Conservation (phyloP, 2,797 vertebrate genomes). For the Urosaurus nigricauda region DNA sequence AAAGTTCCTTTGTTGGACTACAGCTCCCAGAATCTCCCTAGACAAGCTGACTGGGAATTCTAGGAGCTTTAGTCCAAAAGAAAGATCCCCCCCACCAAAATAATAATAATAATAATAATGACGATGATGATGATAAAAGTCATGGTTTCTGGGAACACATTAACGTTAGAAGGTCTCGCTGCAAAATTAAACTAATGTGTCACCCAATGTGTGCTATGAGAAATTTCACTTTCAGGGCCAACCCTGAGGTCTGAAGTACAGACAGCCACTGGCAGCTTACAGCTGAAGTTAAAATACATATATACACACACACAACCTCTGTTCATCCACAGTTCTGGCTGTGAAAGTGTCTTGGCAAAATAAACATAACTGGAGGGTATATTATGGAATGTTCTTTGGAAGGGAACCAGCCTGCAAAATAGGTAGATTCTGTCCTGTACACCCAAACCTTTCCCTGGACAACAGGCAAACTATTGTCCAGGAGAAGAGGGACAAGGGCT, state of each 20-base stretch:
- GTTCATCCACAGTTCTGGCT: not conserved
- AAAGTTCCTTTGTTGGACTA: no score
- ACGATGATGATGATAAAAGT: not conserved
- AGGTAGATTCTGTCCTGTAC: not conserved
- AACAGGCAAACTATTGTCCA: constrained; percentile 8
- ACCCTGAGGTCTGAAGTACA: not conserved
- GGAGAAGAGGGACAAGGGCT: not conserved
- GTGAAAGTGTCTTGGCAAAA: constrained; percentile 13
- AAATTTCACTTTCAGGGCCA: not conserved
- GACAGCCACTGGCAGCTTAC: constrained; percentile 5
- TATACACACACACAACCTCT: not conserved
- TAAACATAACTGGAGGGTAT: constrained; percentile 20
- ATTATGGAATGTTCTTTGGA: constrained; percentile 26
- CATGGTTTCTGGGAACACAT: not conserved
- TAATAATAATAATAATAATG: no score
- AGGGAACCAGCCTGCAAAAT: constrained; percentile 4
- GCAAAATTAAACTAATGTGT: constrained; percentile 10
- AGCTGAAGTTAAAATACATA: not conserved
- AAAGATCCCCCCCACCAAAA: no score
- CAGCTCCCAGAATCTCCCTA: no score
- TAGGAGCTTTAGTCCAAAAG: no score
- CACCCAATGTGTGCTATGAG: not conserved
- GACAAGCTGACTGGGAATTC: no score
- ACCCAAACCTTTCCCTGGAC: not conserved
- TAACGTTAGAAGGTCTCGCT: not conserved